phyloP scores from a whole-genome alignment of 53 echinoderm and acorn worm species.

The Zoroaster sp. region DNA sequence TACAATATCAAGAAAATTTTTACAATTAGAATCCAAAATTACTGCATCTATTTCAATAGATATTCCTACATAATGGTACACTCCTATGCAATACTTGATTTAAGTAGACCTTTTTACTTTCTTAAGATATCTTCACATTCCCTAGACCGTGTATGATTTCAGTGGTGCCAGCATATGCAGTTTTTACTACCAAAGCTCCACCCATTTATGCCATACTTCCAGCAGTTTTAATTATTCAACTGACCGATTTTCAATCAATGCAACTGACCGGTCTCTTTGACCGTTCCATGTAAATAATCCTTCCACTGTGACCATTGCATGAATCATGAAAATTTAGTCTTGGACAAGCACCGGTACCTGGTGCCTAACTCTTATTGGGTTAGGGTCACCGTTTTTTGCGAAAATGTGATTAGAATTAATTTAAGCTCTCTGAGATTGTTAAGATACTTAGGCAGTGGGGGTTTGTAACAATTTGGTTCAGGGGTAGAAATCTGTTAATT shows the following conservation, averaged over 20 bases:
- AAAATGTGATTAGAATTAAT: not conserved
- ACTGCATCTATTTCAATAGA: too few species aligned
- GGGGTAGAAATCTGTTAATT: not conserved
- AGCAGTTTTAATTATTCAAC: not conserved
- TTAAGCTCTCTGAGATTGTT: not conserved
- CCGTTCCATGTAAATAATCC: not conserved
- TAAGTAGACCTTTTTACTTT: too few species aligned
- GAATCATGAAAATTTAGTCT: not conserved
- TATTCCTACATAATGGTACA: too few species aligned
- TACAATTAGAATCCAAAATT: too few species aligned
- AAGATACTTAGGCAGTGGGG: not conserved
- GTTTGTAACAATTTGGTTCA: not conserved
- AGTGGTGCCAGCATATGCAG: not conserved
- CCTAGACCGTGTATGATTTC: not conserved
- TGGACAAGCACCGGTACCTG: not conserved
- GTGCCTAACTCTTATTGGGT: not conserved
- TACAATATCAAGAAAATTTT: too few species aligned
- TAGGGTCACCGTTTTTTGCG: not conserved
- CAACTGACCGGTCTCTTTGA: not conserved
- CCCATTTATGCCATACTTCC: not conserved
- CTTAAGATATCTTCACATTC: not conserved
- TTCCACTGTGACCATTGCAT: not conserved
- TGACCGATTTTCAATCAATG: not conserved
- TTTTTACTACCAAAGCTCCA: not conserved
- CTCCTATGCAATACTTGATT: too few species aligned